Base-by-base conservation (phyloP, 2,113 vertebrate species). In the Hemibagrus wyckioides region DNA sequence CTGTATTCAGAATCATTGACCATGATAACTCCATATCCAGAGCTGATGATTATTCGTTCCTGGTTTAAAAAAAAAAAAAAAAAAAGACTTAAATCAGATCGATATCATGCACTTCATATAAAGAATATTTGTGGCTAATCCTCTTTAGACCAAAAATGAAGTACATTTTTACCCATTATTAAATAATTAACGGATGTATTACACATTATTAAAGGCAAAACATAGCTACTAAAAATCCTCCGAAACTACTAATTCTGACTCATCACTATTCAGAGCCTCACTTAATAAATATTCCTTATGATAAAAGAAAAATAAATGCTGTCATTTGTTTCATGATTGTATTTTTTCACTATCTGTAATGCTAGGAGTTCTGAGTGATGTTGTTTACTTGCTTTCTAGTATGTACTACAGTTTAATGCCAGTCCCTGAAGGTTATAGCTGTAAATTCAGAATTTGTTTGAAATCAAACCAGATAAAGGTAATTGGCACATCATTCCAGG, bases 351-450 rank as follows among this genome's bases (percentile, higher is more conserved):
- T 59, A 67, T 44, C 33, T 44, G 28, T 36, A 57, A 41, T 28
- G 33, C n/a, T n/a, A 57, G 50, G 59, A 77, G 28, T 63, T 81
- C 33, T 36, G 41, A 73, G 52, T 14, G 39, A 65, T 61, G 63
- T 21, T 88, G 73, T 88, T 88, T 84, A 76, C 82, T 84, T 44
- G 71, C 33, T 39, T 87, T 65, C n/a, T 39, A 50, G 44, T 41
- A 63, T 83, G 41, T 25, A 19, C 30, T 79, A 54, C 41, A 77
- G 57, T 33, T 83, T 28, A 83, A 83, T 84, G 75, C n/a, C 30
- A 39, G 7, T 67, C 59, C 33, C 86, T 67, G 57, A 83, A 54
- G 39, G 30, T 33, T 65, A 41, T n/a, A 61, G 48, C 28, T 17
- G 41, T 10, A 33, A 63, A 39, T 75, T 23, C 3, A n/a, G 4